A percentile compares a stretch with the other conserved stretches of the same genome.
These are phyloP conservation scores for Phylloscopus trochiloides DNA, from an alignment of 2,113 vertebrate genomes.

Conservation along the genomic window DNA sequence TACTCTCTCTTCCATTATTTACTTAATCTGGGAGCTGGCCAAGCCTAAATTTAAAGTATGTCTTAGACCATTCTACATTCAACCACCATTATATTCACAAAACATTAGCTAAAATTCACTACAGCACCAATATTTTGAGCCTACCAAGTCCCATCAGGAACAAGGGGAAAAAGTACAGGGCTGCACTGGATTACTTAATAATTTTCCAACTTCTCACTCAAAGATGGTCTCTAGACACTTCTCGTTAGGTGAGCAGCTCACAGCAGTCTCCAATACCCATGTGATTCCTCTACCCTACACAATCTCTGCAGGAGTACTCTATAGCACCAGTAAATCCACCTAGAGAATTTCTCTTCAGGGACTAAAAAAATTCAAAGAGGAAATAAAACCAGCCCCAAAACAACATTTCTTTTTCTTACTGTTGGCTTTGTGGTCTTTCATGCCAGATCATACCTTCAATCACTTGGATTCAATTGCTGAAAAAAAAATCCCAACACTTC, in stretches of 20 bases:
- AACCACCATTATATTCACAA: background rate
- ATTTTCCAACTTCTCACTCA: background rate
- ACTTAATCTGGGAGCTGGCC: background rate
- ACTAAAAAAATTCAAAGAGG: background rate
- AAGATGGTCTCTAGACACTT: background rate
- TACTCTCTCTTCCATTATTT: background rate
- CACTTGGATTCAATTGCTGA: background rate
- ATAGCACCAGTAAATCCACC: background rate
- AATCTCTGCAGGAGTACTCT: background rate
- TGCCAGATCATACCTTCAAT: background rate
- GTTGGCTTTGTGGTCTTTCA: background rate
- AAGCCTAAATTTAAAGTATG: background rate
- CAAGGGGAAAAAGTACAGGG: background rate
- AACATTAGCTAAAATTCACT: background rate
- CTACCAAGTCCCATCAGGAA: background rate
- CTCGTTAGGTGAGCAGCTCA: background rate
- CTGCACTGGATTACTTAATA: background rate
- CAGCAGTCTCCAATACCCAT: background rate
- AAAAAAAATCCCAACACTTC: background rate
- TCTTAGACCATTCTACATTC: background rate
- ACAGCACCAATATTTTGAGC: background rate
- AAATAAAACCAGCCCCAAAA: background rate
- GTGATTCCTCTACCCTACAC: background rate
- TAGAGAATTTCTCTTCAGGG: background rate
- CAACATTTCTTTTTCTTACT: background rate